These are phyloP conservation scores for Catharus fuscescens DNA, from an alignment of 2,113 vertebrate genomes.

Conservation along the genomic window DNA sequence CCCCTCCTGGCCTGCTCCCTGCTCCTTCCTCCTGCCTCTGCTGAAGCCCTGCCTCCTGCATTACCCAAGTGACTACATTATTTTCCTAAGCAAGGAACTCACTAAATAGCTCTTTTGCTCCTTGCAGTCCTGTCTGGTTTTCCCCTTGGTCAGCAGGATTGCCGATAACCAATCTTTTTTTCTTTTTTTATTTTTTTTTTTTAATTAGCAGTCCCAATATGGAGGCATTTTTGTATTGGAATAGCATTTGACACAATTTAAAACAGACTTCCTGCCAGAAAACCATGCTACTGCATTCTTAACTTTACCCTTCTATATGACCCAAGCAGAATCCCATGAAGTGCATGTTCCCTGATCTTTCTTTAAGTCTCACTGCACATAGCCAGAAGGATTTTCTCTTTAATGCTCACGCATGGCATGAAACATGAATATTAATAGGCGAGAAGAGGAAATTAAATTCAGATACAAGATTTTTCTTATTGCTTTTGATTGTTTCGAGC, in stretches of 20 bases:
- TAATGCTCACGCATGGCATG: neutral
- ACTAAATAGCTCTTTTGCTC: neutral
- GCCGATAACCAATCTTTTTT: neutral
- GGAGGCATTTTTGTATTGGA: neutral
- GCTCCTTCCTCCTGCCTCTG: neutral
- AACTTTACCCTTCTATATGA: neutral
- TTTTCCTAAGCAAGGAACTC: neutral
- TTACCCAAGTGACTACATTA: neutral
- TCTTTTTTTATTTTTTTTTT: neutral
- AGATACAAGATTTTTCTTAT: neutral
- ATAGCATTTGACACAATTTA: neutral
- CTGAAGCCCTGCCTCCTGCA: neutral
- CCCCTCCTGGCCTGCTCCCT: neutral
- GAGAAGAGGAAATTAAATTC: neutral
- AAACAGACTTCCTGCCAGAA: constrained; percentile 3
- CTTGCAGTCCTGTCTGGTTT: neutral
- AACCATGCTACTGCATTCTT: neutral
- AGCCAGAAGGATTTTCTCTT: constrained; percentile 34
- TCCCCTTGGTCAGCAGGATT: neutral
- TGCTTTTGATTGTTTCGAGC: neutral
- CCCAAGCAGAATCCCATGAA: neutral
- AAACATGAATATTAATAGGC: constrained; percentile 7
- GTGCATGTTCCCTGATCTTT: neutral
- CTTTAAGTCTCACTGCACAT: neutral
- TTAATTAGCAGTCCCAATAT: neutral